These are phyloP conservation scores for Acronicta psi DNA, from an alignment of 2,888 invertebrate species.

Conservation along the genomic window DNA sequence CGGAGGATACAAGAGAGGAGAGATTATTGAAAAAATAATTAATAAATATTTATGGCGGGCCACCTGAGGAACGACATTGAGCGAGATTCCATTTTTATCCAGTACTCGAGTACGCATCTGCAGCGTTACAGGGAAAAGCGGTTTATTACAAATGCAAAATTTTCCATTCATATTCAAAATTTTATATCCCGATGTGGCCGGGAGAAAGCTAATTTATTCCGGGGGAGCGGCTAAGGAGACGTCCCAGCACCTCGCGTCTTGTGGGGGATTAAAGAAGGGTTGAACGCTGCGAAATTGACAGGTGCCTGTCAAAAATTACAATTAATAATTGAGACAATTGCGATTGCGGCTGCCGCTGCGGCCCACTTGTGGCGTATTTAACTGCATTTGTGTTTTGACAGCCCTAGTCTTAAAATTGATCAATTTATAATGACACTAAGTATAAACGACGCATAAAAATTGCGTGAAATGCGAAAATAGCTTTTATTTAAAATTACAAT, in stretches of 20 bases:
- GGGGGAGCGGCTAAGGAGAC: slow-evolving; percentile 85
- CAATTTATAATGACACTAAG: slow-evolving; percentile 1
- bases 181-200: slow-evolving; percentile 93
- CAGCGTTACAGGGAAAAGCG: slow-evolving; percentile 88
- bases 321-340: slow-evolving; percentile 87
- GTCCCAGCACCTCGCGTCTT: slow-evolving; percentile 83
- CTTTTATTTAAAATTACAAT: no score
- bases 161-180: slow-evolving; percentile 97
- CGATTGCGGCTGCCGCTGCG: slow-evolving; percentile 62
- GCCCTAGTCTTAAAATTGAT: slow-evolving; percentile 22
- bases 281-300: slow-evolving; percentile 87
- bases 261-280: slow-evolving; percentile 88
- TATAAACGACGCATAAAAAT: not conserved
- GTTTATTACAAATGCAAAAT: slow-evolving; percentile 96
- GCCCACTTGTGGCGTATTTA: slow-evolving; percentile 41
- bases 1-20: slow-evolving; percentile 82
- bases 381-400: slow-evolving; percentile 37
- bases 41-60: slow-evolving; percentile 88
- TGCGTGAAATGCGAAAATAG: no score
- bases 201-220: slow-evolving; percentile 94
- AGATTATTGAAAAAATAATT: slow-evolving; percentile 90
- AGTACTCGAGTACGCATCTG: slow-evolving; percentile 84
- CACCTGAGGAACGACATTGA: slow-evolving; percentile 85
- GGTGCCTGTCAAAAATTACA: slow-evolving; percentile 89
- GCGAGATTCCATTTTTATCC: slow-evolving; percentile 83